phyloP scores from a whole-genome alignment of 2,797 vertebrate genomes.

The Bradypodion ventrale region DNA sequence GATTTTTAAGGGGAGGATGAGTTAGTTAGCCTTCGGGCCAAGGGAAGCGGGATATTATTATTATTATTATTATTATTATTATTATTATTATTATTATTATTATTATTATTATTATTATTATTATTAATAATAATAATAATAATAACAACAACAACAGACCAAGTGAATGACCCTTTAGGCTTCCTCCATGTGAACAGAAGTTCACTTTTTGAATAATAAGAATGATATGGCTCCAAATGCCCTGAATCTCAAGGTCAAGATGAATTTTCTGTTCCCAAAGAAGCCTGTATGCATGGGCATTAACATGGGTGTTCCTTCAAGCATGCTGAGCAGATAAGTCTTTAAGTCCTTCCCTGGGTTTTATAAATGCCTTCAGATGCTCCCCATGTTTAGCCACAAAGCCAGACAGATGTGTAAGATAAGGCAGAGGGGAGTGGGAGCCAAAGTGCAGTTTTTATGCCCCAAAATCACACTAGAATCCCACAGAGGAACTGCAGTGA shows the following conservation, averaged over 20 bases:
- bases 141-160: no score
- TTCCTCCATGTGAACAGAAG: no score
- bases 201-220: no score
- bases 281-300: not conserved
- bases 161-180: no score
- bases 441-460: no score
- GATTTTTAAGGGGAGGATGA: no score
- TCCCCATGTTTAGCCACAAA: not conserved
- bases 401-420: not conserved
- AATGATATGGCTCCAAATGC: not conserved
- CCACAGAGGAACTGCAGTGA: not conserved
- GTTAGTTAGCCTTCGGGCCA: no score
- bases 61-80: no score
- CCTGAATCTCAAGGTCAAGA: not conserved
- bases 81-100: no score
- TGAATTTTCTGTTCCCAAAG: not conserved
- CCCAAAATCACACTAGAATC: not conserved
- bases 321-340: conserved; percentile 15
- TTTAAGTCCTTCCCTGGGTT: not conserved
- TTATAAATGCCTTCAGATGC: not conserved
- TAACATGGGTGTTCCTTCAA: not conserved
- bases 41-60: no score
- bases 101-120: no score
- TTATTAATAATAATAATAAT: no score
- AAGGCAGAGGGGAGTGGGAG: not conserved